A percentile compares a stretch with the other conserved stretches of the same genome.
These are phyloP conservation scores for Plutomurus gul DNA, from an alignment of 1,140 invertebrate species.

Conservation along the genomic window DNA sequence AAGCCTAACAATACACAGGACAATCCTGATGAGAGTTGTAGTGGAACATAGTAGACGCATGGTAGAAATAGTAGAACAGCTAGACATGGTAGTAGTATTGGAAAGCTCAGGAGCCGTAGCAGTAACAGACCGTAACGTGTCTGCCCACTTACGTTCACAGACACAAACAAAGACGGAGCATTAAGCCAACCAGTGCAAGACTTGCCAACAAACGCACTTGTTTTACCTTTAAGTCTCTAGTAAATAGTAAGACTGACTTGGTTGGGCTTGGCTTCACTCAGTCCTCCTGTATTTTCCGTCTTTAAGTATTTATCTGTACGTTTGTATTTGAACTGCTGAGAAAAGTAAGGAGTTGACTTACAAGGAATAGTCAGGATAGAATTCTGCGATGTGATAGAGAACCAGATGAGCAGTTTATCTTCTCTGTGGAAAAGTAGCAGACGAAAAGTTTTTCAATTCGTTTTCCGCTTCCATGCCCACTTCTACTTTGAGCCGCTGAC, in stretches of 20 bases:
- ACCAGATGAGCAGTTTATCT: conserved; percentile 26
- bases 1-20: no score
- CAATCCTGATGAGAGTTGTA: no score
- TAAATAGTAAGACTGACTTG: background rate
- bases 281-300: background rate
- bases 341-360: background rate
- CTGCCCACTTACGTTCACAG: background rate
- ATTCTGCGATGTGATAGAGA: conserved; percentile 11
- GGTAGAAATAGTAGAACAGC: no score
- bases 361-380: background rate
- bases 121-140: no score
- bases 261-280: no score
- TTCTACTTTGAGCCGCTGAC: conserved; percentile 1
- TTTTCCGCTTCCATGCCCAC: conserved; percentile 21
- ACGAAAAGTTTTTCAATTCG: conserved; percentile 29
- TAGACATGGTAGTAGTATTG: no score
- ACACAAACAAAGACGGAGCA: background rate
- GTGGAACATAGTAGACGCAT: no score
- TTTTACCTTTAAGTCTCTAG: conserved; percentile 1
- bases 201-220: background rate
- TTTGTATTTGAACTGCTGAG: background rate
- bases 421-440: conserved; percentile 23
- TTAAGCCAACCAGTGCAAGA: background rate
- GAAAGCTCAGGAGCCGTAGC: no score
- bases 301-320: background rate